Percentiles rank a stretch among this genome's conserved stretches.
Evolutionary conservation across 2,113 vertebrate genomes (phyloP).

Genomic region (Tyto alba): DNA sequence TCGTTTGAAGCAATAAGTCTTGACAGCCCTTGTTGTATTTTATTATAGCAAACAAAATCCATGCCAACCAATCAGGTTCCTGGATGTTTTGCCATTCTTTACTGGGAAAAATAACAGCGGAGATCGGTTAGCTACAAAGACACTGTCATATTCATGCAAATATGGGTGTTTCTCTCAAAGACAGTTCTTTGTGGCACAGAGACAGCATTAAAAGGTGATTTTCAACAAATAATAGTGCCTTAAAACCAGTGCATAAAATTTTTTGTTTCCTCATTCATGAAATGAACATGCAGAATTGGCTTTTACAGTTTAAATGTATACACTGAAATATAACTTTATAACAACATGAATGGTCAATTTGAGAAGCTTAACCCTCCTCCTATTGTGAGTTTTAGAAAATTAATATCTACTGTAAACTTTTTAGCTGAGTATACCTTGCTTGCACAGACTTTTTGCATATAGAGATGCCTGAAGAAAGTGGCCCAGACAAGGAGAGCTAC

Average conservation of each 20-base stretch:
- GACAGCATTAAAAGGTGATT: neutral
- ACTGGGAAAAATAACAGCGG: slow-evolving; percentile 33
- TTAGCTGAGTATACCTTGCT: neutral
- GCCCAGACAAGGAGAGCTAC: neutral
- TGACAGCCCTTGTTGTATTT: slow-evolving; percentile 75
- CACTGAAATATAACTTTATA: neutral
- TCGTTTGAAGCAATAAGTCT: slow-evolving; percentile 70
- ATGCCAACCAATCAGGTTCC: slow-evolving; percentile 67
- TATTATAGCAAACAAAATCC: slow-evolving; percentile 73
- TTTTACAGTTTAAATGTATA: neutral
- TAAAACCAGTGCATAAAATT: neutral
- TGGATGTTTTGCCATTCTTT: slow-evolving; percentile 33
- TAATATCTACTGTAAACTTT: neutral
- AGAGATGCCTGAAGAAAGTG: neutral
- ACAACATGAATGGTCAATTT: neutral
- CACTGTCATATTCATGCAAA: neutral
- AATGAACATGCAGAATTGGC: neutral
- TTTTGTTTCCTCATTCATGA: neutral
- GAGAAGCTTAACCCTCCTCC: neutral
- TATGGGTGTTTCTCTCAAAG: neutral
- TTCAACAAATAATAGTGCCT: neutral
- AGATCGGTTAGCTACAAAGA: slow-evolving; percentile 6
- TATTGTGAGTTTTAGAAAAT: neutral
- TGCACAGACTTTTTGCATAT: neutral
- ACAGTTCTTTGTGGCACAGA: neutral